Conservation (phyloP, 30 jellyfish, hydroid and myxozoan genomes). For the Aurelia coerulea region DNA sequence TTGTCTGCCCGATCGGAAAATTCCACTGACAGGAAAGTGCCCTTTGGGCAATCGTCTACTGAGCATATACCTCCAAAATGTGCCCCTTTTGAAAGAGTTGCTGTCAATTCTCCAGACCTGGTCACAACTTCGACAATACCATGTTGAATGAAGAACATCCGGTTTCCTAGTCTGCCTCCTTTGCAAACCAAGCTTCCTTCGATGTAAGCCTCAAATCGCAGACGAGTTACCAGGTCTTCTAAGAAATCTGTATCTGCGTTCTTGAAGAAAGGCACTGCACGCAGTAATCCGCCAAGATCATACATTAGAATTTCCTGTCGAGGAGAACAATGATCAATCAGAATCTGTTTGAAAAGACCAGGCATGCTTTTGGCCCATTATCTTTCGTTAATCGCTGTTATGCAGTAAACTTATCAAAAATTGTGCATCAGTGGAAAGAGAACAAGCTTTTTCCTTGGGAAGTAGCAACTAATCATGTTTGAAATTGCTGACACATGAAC, state of each 20-base stretch:
- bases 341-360: not conserved
- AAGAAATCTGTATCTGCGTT: slow-evolving; percentile 52
- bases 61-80: slow-evolving; percentile 69
- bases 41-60: not conserved
- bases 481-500: no score
- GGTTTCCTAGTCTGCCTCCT: slow-evolving; percentile 57
- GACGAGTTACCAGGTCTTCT: slow-evolving; percentile 36
- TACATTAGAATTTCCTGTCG: slow-evolving; percentile 57
- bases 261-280: slow-evolving; percentile 64
- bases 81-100: slow-evolving; percentile 48
- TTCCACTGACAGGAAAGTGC: no score
- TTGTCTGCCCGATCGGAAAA: no score
- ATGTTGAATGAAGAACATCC: slow-evolving; percentile 63
- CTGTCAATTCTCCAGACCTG: slow-evolving; percentile 45
- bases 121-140: slow-evolving; percentile 66
- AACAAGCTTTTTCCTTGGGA: no score
- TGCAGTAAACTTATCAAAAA: no score
- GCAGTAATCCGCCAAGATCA: slow-evolving; percentile 54
- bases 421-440: no score
- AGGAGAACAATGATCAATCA: not conserved
- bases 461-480: no score
- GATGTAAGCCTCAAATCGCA: slow-evolving; percentile 57
- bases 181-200: slow-evolving; percentile 34
- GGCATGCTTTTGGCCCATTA: not conserved
- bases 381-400: no score